Evolutionary conservation across 30 jellyfish, hydroid and myxozoan species (phyloP), one percentile per base, ranked within the genome.

Genomic region (Rhopilema esculentum): DNA sequence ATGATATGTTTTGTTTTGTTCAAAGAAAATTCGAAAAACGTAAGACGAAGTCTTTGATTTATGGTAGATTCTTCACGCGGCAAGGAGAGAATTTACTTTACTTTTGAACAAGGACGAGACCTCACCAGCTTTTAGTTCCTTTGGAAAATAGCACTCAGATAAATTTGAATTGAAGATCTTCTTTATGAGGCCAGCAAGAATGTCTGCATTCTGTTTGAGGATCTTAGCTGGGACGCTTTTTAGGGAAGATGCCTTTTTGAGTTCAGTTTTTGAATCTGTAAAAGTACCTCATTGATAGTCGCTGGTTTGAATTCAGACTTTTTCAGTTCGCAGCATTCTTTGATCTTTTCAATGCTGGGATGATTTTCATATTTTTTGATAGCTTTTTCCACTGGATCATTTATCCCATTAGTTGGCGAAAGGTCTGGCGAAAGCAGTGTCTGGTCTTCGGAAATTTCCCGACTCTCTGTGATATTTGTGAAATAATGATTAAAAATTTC

Each of bases 361-460:
- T 80, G 84, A 18, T 16, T 4, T 16, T 65, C 23, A 32, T 80
- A 65, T 32, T 40, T 83, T 31, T 83, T 24, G 4, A 83, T 49
- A 26, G 85, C 88, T 0, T 16, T 49, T 4, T 83, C 92, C 17
- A 83, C 68, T 0, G 72, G 92, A 26, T 71, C 92, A 27, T 53
- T n/a, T n/a, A n/a, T n/a, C n/a, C n/a, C n/a, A n/a, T n/a, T n/a
- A n/a, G n/a, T n/a, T n/a, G n/a, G n/a, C n/a, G 4, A 80, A 9
- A 4, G 20, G 9, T 70, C 51, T 30, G 84, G 21, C 32, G 2
- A 4, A 15, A 51, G 23, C 16, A 24, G 53, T 57, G 50, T 66
- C 51, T 64, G 32, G 26, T 29, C 12, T 8, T 24, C 72, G n/a
- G 84, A n/a, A n/a, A 80, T 63, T 80, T 27, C 83, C 27, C 30